These are phyloP conservation scores for Baccha elongata DNA, from an alignment of 2,888 invertebrate genomes.

Conservation along the genomic window DNA sequence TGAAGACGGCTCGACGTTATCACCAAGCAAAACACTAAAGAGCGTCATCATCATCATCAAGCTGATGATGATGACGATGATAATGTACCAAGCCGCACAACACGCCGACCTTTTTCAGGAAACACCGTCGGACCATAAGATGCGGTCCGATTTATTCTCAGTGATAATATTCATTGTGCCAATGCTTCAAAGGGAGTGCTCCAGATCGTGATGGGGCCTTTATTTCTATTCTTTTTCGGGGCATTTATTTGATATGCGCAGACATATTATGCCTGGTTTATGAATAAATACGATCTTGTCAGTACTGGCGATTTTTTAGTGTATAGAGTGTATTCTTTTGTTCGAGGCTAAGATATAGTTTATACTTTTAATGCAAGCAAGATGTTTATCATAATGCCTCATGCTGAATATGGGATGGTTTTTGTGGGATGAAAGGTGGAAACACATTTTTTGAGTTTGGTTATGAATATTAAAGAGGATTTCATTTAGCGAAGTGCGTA, in stretches of 20 bases:
- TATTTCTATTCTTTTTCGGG: constrained; percentile 4
- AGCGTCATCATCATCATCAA: constrained; percentile 66
- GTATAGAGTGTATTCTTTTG: background rate
- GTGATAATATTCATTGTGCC: constrained; percentile 62
- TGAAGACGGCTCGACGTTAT: constrained; percentile 53
- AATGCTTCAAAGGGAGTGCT: constrained; percentile 63
- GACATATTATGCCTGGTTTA: constrained; percentile 64
- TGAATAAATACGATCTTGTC: constrained; percentile 68
- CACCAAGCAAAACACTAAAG: constrained; percentile 61
- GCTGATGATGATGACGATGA: constrained; percentile 55
- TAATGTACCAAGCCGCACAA: constrained; percentile 38
- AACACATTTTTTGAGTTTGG: constrained; percentile 29
- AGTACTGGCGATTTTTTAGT: constrained; percentile 17
- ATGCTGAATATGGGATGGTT: constrained; percentile 23
- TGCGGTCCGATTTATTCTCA: constrained; percentile 49
- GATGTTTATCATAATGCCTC: constrained; percentile 42
- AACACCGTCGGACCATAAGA: background rate
- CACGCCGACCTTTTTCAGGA: constrained; percentile 12
- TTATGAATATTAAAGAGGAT: constrained; percentile 49
- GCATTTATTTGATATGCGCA: constrained; percentile 58
- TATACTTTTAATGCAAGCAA: constrained; percentile 54
- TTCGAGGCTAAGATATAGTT: constrained; percentile 25
- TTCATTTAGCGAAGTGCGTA: constrained; percentile 5
- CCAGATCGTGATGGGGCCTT: constrained; percentile 40
- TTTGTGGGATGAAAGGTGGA: constrained; percentile 40